phyloP scores from a whole-genome alignment of 2,113 vertebrate genomes.

The Origma solitaria region DNA sequence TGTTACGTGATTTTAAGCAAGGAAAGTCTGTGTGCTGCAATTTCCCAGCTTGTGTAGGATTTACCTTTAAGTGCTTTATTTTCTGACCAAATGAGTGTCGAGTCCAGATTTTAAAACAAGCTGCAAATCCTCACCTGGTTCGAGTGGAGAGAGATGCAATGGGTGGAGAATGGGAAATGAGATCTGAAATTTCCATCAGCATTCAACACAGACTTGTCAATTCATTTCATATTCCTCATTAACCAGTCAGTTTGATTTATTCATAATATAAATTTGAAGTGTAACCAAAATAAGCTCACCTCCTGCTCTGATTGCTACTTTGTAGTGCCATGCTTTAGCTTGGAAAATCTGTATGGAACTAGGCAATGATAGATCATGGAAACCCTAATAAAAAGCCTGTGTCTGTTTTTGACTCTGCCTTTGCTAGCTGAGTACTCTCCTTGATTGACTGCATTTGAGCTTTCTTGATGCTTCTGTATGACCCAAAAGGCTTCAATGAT shows the following conservation, averaged over 20 bases:
- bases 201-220: not conserved
- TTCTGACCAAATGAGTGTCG: not conserved
- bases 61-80: not conserved
- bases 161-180: not conserved
- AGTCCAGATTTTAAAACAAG: not conserved
- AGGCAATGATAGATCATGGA: not conserved
- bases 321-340: not conserved
- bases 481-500: not conserved
- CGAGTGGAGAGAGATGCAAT: not conserved
- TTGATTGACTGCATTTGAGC: not conserved
- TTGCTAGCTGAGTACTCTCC: not conserved
- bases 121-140: not conserved
- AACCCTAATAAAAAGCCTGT: not conserved
- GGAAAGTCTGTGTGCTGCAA: not conserved
- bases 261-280: not conserved
- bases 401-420: not conserved
- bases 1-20: not conserved
- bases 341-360: not conserved
- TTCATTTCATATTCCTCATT: not conserved
- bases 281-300: not conserved
- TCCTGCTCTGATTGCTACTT: not conserved
- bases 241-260: not conserved
- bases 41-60: not conserved
- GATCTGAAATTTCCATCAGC: not conserved
- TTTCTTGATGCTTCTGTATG: constrained; percentile 52